Base-by-base conservation (phyloP, 1,140 invertebrate genomes). In the Magallana ariakensis region DNA sequence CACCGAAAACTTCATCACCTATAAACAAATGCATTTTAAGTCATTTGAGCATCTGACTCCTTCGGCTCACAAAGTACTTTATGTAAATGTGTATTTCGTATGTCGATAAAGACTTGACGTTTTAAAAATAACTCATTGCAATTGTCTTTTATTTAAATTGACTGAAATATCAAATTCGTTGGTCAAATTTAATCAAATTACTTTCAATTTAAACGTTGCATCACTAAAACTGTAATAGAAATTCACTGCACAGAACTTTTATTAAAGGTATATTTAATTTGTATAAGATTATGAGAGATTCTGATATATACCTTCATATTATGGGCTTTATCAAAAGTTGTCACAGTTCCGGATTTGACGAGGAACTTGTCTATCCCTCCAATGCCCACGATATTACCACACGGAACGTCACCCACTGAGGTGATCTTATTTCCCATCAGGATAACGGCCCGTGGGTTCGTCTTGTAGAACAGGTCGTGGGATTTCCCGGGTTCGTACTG, bases 371-470 rank as follows among this genome's bases (percentile, higher is more conserved):
- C 99, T 87, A 99, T 98, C 94, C 99, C 99, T 90, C 99, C 99
- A 91, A 99, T 96, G 96, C 99, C 99, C 94, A 98, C 99, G 95
- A 99, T 99, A 96, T 99, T 99, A 94, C 99, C 99, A 91, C 97
- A 98, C 85, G 99, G 99, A 88, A 99, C 98, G 96, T 99, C 98
- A 95, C 99, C 98, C 94, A 99, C 99, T 88, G 99, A 97, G 95
- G 99, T 98, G 56, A 98, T 98, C 91, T 99, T 98, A 96, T 98
- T 97, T 91, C 99, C 99, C 99, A 99, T 99, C 99, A 99, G 99
- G 88, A 99, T 96, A 94, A 99, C 98, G 53, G 99, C 99, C 96
- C 98, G 96, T 90, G 99, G 99, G 94, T 99, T 99, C 91, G 97
- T 97, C 96, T 99, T 99, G 94, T 99, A 98, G 93, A 98, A 99